phyloP scores from a whole-genome alignment of 2,888 invertebrate species.

The Argyra leucocephala region DNA sequence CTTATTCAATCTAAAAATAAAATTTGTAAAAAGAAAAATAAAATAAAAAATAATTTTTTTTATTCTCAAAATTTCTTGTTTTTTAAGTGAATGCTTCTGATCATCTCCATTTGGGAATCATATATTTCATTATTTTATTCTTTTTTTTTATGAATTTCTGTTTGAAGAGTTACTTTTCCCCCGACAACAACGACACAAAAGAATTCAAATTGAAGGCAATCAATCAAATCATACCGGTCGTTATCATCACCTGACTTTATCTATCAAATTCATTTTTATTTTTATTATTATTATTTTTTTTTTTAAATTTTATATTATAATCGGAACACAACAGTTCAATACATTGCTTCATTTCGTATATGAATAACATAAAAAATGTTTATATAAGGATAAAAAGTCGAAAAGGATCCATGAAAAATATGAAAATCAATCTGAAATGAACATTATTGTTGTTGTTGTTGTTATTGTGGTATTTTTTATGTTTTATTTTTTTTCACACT shows the following conservation, averaged over 20 bases:
- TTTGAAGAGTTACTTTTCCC: background rate
- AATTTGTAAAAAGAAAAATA: no score
- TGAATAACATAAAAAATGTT: background rate
- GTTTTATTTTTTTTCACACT: no score
- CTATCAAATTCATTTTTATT: background rate
- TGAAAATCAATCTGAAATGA: background rate
- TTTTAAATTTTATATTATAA: background rate
- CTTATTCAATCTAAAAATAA: background rate
- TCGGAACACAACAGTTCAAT: background rate
- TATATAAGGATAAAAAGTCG: background rate
- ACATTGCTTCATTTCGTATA: background rate
- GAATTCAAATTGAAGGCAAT: conserved; percentile 4
- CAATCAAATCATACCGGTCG: conserved; percentile 6
- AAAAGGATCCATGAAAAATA: background rate
- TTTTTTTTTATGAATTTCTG: background rate
- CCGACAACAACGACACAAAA: background rate
- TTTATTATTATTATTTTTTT: background rate
- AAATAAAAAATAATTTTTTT: background rate
- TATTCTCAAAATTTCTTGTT: background rate
- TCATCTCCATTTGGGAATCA: background rate
- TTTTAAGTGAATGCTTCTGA: background rate
- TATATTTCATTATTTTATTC: background rate
- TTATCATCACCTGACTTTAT: conserved; percentile 6
- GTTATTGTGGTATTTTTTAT: no score
- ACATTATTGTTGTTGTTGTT: background rate